Evolutionary conservation across 2,113 vertebrate species (phyloP).

Genomic region (Chloroceryle aenea): DNA sequence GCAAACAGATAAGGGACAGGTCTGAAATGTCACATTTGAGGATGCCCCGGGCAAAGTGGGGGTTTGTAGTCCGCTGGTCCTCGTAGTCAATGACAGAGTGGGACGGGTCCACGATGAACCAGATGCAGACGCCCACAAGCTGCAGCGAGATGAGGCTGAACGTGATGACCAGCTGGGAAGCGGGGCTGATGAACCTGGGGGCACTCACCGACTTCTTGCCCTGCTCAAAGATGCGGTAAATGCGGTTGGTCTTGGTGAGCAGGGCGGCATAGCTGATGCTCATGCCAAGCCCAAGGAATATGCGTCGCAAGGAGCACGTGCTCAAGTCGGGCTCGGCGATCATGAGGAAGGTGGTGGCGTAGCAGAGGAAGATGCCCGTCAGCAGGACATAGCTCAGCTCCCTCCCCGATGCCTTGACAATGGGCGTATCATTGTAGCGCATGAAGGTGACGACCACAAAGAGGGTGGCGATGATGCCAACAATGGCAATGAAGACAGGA

Average conservation of each 20-base stretch:
- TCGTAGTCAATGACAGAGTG: conserved; percentile 95
- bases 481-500: conserved; percentile 89
- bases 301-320: conserved; percentile 89
- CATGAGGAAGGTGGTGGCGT: conserved; percentile 95
- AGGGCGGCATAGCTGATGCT: conserved; percentile 95
- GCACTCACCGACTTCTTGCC: conserved; percentile 94
- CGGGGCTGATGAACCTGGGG: conserved; percentile 92
- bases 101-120: conserved; percentile 95
- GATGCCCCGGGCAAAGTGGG: conserved; percentile 86
- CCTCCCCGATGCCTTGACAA: conserved; percentile 93
- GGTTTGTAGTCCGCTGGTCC: conserved; percentile 94
- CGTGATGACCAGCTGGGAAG: conserved; percentile 94
- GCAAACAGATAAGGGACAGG: conserved; percentile 95
- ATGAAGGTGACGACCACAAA: conserved; percentile 91
- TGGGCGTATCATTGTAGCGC: conserved; percentile 95
- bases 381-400: conserved; percentile 96
- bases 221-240: conserved; percentile 98
- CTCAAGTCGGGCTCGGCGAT: conserved; percentile 88
- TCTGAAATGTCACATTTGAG: conserved; percentile 93
- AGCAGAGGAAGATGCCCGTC: conserved; percentile 95
- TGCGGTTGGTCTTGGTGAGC: conserved; percentile 97
- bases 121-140: conserved; percentile 93
- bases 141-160: conserved; percentile 96
- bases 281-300: conserved; percentile 96
- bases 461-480: conserved; percentile 91